Conservation (phyloP, 2,797 vertebrate species). For the Podarcis lilfordi region DNA sequence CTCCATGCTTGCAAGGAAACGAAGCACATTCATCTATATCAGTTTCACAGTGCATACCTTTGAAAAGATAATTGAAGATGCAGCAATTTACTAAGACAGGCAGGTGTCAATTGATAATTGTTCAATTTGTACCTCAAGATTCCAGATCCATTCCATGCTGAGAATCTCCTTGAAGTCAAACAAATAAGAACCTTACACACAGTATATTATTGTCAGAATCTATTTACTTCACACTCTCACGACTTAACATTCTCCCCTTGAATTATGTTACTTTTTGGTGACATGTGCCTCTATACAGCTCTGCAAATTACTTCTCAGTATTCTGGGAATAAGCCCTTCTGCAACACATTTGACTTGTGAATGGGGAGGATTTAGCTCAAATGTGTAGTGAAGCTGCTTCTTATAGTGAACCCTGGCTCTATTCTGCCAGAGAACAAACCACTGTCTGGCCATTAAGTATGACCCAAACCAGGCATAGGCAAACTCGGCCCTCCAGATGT, state of each 20-base stretch:
- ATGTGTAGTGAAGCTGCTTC: not conserved
- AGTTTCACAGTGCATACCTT: conserved; percentile 81
- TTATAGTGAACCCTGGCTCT: not conserved
- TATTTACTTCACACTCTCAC: conserved; percentile 43
- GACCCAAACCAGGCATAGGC: too few species aligned
- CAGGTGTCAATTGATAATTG: conserved; percentile 46
- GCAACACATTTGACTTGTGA: not conserved
- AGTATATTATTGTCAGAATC: conserved; percentile 29
- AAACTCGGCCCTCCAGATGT: too few species aligned
- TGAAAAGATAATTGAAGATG: conserved; percentile 66
- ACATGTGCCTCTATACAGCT: not conserved
- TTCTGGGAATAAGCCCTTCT: not conserved
- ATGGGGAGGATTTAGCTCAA: not conserved
- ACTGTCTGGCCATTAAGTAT: not conserved
- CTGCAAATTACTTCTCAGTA: not conserved
- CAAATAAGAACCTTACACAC: conserved; percentile 16
- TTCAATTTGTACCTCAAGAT: conserved; percentile 36
- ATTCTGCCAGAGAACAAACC: not conserved
- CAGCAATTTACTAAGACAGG: conserved; percentile 51
- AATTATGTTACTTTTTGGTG: conserved; percentile 1
- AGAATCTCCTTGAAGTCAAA: conserved; percentile 28
- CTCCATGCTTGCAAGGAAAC: conserved; percentile 85
- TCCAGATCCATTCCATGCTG: conserved; percentile 25
- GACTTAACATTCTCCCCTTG: conserved; percentile 25
- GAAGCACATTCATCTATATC: conserved; percentile 84